Percentiles rank a stretch among this genome's conserved stretches.
phyloP scores from a whole-genome alignment of 2,888 invertebrate species.

The Melanophora roralis region DNA sequence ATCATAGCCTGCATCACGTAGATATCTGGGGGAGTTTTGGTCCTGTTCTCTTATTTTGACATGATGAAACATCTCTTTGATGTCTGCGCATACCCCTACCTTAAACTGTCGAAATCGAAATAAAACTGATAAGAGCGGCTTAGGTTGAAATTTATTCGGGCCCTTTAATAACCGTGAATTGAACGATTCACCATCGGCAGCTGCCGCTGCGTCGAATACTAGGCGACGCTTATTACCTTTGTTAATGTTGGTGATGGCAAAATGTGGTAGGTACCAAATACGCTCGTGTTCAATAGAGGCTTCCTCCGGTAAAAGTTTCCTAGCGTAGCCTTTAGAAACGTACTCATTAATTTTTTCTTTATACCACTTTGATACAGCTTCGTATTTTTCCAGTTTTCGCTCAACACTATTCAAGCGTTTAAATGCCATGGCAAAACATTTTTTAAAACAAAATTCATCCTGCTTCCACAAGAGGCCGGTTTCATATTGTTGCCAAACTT shows the following conservation, averaged over 20 bases:
- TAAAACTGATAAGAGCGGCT: constrained; percentile 44
- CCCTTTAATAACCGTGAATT: constrained; percentile 51
- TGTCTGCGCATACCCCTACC: constrained; percentile 50
- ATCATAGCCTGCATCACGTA: constrained; percentile 59
- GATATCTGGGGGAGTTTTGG: constrained; percentile 37
- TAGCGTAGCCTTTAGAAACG: constrained; percentile 6
- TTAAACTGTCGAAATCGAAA: constrained; percentile 48
- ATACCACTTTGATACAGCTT: constrained; percentile 21
- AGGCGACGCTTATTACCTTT: constrained; percentile 36
- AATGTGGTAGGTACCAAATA: constrained; percentile 33
- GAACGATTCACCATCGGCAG: constrained; percentile 34
- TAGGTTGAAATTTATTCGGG: constrained; percentile 46
- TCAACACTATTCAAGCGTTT: constrained; percentile 30
- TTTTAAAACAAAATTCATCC: constrained; percentile 3
- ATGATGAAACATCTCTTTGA: constrained; percentile 36
- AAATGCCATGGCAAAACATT: constrained; percentile 34
- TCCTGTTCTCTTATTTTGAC: constrained; percentile 37
- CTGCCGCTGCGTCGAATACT: constrained; percentile 28
- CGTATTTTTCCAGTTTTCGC: constrained; percentile 26
- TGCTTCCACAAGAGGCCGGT: constrained; percentile 34
- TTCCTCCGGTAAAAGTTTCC: constrained; percentile 23
- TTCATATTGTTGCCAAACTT: constrained; percentile 17
- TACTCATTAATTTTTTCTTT: too few relatives aligned
- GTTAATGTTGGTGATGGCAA: constrained; percentile 29
- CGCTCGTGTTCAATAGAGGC: not conserved